These are phyloP conservation scores for Ascaphus truei DNA, from an alignment of 2,113 vertebrate species.

Conservation along the genomic window DNA sequence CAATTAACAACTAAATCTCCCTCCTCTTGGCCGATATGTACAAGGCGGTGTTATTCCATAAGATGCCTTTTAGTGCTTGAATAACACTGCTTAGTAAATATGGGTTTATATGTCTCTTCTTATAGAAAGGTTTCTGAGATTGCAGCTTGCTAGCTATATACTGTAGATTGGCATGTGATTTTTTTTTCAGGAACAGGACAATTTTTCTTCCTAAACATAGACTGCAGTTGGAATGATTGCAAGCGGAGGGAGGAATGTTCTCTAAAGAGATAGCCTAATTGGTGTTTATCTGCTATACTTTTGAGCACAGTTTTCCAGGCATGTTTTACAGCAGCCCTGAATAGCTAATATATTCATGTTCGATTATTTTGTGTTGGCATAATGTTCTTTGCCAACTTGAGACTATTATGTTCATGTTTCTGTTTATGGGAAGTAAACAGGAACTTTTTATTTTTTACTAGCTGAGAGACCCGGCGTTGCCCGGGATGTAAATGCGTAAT, in stretches of 20 bases:
- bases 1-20: too few relatives aligned
- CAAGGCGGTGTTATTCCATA: too few relatives aligned
- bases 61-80: too few relatives aligned
- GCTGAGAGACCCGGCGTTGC: too few relatives aligned
- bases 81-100: too few relatives aligned
- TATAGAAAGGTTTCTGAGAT: too few relatives aligned
- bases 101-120: too few relatives aligned
- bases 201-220: neutral
- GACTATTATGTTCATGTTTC: conserved; percentile 57
- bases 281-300: conserved; percentile 71
- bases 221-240: conserved; percentile 51
- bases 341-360: conserved; percentile 72
- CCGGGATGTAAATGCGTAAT: too few relatives aligned
- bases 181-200: neutral
- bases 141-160: too few relatives aligned
- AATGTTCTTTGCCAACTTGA: conserved; percentile 67
- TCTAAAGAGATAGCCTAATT: conserved; percentile 42
- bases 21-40: too few relatives aligned
- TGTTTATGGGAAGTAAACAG: conserved; percentile 68
- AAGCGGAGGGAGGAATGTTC: conserved; percentile 41
- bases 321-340: conserved; percentile 65
- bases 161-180: too few relatives aligned
- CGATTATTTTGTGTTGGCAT: conserved; percentile 66
- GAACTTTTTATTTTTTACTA: too few relatives aligned
- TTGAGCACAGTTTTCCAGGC: conserved; percentile 60